Percentiles rank a stretch among this genome's conserved stretches.
phyloP scores from a whole-genome alignment of 2,797 vertebrate genomes.

The Brotula barbata region DNA sequence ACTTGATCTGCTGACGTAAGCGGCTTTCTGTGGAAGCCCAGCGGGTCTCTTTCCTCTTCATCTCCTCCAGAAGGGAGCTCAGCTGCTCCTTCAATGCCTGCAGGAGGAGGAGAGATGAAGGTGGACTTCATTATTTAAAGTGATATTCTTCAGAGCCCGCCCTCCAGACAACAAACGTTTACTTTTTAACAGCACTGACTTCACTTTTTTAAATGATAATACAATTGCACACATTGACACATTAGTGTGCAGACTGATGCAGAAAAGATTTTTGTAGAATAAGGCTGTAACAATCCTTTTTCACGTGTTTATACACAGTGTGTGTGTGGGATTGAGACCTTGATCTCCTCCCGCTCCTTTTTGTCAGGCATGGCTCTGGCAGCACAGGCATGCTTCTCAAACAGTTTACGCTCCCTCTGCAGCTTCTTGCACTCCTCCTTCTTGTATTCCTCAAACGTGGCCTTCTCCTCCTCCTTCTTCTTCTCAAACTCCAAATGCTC shows the following conservation, averaged over 20 bases:
- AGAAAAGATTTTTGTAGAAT: too few relatives aligned
- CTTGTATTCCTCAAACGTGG: constrained; percentile 88
- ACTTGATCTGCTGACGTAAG: constrained; percentile 87
- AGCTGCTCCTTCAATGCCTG: constrained; percentile 91
- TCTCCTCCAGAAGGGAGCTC: constrained; percentile 87
- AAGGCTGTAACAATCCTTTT: too few relatives aligned
- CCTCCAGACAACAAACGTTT: too few relatives aligned
- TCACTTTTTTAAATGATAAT: too few relatives aligned
- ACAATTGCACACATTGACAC: too few relatives aligned
- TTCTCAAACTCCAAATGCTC: constrained; percentile 87
- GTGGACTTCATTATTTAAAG: too few relatives aligned
- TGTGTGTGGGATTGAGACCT: constrained; percentile 76
- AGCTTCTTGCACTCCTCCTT: constrained; percentile 88
- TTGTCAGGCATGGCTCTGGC: constrained; percentile 92
- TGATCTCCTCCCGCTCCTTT: constrained; percentile 94
- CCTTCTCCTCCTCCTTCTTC: constrained; percentile 81
- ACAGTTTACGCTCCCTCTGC: constrained; percentile 90
- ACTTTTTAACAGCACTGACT: too few relatives aligned
- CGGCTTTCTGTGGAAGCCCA: constrained; percentile 87
- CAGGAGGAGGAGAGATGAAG: not conserved
- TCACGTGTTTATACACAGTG: too few relatives aligned
- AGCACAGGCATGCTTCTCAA: constrained; percentile 87
- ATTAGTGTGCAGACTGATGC: too few relatives aligned
- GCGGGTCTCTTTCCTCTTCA: constrained; percentile 87
- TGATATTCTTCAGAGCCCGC: too few relatives aligned